phyloP scores from a whole-genome alignment of 2,888 invertebrate species.

The Liodrosophila aerea region DNA sequence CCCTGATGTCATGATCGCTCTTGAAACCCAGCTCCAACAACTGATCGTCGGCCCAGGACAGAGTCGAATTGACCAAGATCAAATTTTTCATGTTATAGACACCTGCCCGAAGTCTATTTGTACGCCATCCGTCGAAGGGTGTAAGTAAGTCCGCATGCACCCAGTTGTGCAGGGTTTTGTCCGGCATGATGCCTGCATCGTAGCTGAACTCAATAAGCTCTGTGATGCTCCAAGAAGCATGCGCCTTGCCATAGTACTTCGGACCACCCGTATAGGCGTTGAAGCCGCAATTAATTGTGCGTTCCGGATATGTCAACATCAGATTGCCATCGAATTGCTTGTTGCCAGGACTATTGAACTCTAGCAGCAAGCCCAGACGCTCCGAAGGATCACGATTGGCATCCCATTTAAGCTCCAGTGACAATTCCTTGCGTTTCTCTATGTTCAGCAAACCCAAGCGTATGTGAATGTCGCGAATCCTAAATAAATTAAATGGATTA shows the following conservation, averaged over 20 bases:
- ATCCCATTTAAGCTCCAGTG: constrained; percentile 91
- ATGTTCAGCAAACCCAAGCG: constrained; percentile 86
- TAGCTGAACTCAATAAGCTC: constrained; percentile 84
- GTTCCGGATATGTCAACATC: constrained; percentile 89
- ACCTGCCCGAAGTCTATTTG: constrained; percentile 83
- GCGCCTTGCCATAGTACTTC: constrained; percentile 82
- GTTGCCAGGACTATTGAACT: constrained; percentile 85
- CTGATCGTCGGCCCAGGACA: constrained; percentile 86
- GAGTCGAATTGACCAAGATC: constrained; percentile 84
- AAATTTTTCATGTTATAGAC: constrained; percentile 83
- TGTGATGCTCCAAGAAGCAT: constrained; percentile 88
- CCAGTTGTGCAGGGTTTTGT: constrained; percentile 78
- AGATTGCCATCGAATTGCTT: constrained; percentile 86
- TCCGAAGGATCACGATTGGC: constrained; percentile 92
- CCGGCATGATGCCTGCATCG: constrained; percentile 76
- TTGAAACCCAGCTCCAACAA: constrained; percentile 84
- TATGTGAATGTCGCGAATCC: constrained; percentile 89
- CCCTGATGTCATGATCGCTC: constrained; percentile 83
- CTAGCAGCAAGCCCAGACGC: constrained; percentile 83
- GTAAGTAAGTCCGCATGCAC: constrained; percentile 83
- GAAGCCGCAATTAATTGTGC: constrained; percentile 87
- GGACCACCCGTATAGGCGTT: constrained; percentile 83
- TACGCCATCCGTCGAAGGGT: constrained; percentile 85
- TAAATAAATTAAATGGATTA: constrained; percentile 63
- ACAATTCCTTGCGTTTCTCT: constrained; percentile 86